Evolutionary conservation across 2,888 invertebrate genomes (phyloP).

Genomic region (Cephalotes varians): DNA sequence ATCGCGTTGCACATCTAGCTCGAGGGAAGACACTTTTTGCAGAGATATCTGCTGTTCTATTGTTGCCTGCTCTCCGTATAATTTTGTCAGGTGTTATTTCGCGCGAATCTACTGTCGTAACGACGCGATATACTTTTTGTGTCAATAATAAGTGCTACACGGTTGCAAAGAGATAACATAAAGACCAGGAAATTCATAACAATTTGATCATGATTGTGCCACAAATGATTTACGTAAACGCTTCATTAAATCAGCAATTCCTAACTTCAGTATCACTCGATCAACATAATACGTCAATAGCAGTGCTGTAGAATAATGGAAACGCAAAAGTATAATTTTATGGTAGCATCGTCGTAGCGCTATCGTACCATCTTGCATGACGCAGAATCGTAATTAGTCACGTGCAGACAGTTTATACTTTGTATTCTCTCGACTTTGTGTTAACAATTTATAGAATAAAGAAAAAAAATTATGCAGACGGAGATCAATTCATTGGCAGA

Average conservation of each 20-base stretch:
- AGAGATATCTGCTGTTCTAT: conserved; percentile 2
- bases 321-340: conserved; percentile 17
- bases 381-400: conserved; percentile 60
- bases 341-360: neutral
- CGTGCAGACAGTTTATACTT: conserved; percentile 62
- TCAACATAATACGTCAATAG: neutral
- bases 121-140: neutral
- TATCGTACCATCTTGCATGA: conserved; percentile 40
- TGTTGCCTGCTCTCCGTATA: neutral
- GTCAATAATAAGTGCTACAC: neutral
- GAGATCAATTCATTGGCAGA: conserved; percentile 75
- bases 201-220: neutral
- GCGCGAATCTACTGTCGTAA: neutral
- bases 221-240: neutral
- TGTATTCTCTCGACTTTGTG: conserved; percentile 66
- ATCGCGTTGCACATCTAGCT: conserved; percentile 32
- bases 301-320: neutral
- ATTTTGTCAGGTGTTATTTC: conserved; percentile 1
- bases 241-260: conserved; percentile 8
- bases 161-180: neutral
- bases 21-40: conserved; percentile 27
- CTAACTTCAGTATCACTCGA: neutral
- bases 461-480: conserved; percentile 55
- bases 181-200: neutral
- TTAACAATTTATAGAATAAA: conserved; percentile 32